Evolutionary conservation across 92 coral and sea anemone species (phyloP), one percentile per base, ranked within the genome.

Genomic region (Isaurus tuberculatus): DNA sequence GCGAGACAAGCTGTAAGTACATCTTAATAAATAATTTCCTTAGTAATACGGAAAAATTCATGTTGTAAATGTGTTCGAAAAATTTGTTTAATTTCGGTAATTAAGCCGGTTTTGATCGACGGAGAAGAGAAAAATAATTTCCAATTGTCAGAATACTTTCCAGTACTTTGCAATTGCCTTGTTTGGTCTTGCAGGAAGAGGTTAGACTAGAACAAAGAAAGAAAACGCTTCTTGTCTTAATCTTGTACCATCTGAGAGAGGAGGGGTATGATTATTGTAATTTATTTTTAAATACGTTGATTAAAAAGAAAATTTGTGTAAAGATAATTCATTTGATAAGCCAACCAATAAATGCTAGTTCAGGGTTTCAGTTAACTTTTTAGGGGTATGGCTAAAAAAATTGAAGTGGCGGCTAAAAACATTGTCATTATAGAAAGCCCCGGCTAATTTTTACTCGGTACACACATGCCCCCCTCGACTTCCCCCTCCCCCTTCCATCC

Each of bases 1-100:
- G 97, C 97, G 2, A 87, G 97, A 80, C 95, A 93, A 81, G 94
- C 98, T 91, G 98, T 94, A 73, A 85, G 86, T 26, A 14, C 25
- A 13, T 25, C 3, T 44, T 11, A 15, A 44, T 15, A 65, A 16
- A 44, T 29, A 32, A n/a, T 22, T 16, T 8, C n/a, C 5, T 8
- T 22, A 55, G 4, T 49, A 17, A 17, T 55, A 55, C 5, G 7
- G 19, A 1, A 55, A 19, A 19, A 19, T 19, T 55, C 7, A 19
- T 19, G 9, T 55, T n/a, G 23, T 19, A 10, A 55, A 2, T 55
- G 63, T 49, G 22, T 55, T 19, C 63, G 63, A 55, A 55, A 55
- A 5, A 46, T 14, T n/a, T 55, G 22, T 20, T 20, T 55, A 19
- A 19, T 55, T 25, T 2, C 25, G 25, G 7, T 19, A 55, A 55